Percentiles rank a stretch among this genome's conserved stretches.
These are phyloP conservation scores for Turritopsis rubra DNA, from an alignment of 30 jellyfish, hydroid and myxozoan species.

Conservation along the genomic window DNA sequence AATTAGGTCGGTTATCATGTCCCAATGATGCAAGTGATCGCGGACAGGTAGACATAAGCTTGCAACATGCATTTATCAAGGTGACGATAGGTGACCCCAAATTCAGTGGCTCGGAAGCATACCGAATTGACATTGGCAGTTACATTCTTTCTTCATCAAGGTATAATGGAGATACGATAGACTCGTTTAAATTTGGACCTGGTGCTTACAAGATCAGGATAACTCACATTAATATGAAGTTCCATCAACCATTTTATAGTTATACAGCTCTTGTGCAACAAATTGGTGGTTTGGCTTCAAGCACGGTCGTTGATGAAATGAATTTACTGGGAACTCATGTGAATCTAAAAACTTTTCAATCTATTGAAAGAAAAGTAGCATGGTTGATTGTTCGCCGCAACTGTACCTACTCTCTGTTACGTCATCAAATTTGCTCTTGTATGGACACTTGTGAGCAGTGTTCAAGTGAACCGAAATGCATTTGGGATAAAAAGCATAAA, in stretches of 20 bases:
- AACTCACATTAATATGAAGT: background rate
- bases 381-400: background rate
- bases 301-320: background rate
- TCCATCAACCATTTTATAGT: background rate
- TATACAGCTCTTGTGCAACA: background rate
- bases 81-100: background rate
- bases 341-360: background rate
- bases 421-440: constrained; percentile 6
- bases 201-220: background rate
- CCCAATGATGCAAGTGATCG: constrained; percentile 6
- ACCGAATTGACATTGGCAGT: background rate
- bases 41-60: background rate
- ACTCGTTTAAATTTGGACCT: background rate
- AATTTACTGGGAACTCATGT: background rate
- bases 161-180: background rate
- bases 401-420: background rate
- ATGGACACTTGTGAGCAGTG: background rate
- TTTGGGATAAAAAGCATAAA: background rate
- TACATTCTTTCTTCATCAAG: background rate
- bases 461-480: background rate
- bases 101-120: background rate
- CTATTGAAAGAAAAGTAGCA: background rate
- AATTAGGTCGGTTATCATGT: background rate
- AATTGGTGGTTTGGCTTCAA: constrained; percentile 15
- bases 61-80: constrained; percentile 4